A percentile compares a stretch with the other conserved stretches of the same genome.
Conservation (phyloP, 2,797 vertebrate species). For the Phataginus tetradactyla region DNA sequence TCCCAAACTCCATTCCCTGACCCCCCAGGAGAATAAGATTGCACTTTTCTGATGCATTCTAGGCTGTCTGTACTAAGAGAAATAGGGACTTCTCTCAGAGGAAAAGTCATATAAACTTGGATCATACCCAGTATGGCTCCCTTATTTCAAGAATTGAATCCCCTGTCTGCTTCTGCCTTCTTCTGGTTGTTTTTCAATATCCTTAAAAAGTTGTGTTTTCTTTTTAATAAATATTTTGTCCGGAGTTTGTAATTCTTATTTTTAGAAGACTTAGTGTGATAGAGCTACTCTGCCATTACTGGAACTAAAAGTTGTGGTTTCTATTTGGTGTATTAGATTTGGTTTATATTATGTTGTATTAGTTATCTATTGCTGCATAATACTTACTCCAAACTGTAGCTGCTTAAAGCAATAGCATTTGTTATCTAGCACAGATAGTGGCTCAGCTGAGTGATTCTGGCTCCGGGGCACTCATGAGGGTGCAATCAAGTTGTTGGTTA, state of each 20-base stretch:
- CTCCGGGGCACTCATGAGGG: not conserved
- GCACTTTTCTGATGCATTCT: not conserved
- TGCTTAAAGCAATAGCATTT: not conserved
- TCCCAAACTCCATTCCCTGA: not conserved
- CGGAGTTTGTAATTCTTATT: not conserved
- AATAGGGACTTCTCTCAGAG: not conserved
- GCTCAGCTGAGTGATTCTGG: not conserved
- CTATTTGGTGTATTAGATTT: not conserved
- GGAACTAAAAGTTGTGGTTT: not conserved
- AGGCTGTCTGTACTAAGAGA: not conserved
- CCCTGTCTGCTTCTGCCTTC: not conserved
- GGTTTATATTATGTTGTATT: not conserved
- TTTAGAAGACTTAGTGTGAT: not conserved
- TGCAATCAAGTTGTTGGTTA: not conserved
- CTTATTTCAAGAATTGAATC: not conserved
- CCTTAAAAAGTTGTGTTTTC: not conserved
- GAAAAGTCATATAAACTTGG: not conserved
- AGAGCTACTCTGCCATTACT: not conserved
- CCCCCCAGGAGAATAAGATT: not conserved
- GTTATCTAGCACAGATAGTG: not conserved
- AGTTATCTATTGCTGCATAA: not conserved
- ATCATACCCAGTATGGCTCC: not conserved
- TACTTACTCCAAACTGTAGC: not conserved
- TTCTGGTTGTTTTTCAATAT: not conserved
- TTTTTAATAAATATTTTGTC: not conserved